Percentiles rank a stretch among this genome's conserved stretches.
Conservation (phyloP, 1,140 invertebrate genomes). For the Penaeus vannamei region DNA sequence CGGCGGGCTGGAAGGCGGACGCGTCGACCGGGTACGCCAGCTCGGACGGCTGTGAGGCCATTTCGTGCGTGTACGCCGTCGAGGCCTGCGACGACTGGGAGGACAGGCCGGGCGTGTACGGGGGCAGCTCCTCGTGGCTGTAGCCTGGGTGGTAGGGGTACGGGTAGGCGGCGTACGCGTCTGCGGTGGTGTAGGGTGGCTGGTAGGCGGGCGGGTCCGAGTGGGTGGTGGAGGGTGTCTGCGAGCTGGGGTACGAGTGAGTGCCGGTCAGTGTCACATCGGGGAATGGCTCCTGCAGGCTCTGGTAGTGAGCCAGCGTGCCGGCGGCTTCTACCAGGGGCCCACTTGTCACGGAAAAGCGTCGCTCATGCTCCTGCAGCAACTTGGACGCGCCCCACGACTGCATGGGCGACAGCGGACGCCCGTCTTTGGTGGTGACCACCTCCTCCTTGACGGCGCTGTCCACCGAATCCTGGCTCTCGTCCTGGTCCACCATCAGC, state of each 20-base stretch:
- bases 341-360: slow-evolving; percentile 69
- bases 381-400: slow-evolving; percentile 77
- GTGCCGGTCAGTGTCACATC: slow-evolving; percentile 66
- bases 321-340: slow-evolving; percentile 59
- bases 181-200: slow-evolving; percentile 60
- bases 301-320: slow-evolving; percentile 56
- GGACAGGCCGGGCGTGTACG: slow-evolving; percentile 66
- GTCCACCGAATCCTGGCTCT: slow-evolving; percentile 65
- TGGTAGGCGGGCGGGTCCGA: slow-evolving; percentile 67
- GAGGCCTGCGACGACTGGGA: slow-evolving; percentile 67
- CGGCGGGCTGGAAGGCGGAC: slow-evolving; percentile 45
- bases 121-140: slow-evolving; percentile 66
- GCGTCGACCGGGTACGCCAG: slow-evolving; percentile 52
- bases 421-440: slow-evolving; percentile 67
- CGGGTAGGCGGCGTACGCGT: slow-evolving; percentile 61
- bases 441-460: slow-evolving; percentile 60
- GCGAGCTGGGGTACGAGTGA: slow-evolving; percentile 64
- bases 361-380: slow-evolving; percentile 76
- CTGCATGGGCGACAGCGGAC: slow-evolving; percentile 75
- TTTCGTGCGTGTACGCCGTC: slow-evolving; percentile 65
- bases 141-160: slow-evolving; percentile 66
- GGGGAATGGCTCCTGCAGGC: slow-evolving; percentile 65
- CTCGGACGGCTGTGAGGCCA: slow-evolving; percentile 58
- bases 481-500: slow-evolving; percentile 65
- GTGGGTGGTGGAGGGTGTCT: slow-evolving; percentile 67